A percentile compares a stretch with the other conserved stretches of the same genome.
Conservation (phyloP, 2,797 vertebrate species). For the Carapus acus region DNA sequence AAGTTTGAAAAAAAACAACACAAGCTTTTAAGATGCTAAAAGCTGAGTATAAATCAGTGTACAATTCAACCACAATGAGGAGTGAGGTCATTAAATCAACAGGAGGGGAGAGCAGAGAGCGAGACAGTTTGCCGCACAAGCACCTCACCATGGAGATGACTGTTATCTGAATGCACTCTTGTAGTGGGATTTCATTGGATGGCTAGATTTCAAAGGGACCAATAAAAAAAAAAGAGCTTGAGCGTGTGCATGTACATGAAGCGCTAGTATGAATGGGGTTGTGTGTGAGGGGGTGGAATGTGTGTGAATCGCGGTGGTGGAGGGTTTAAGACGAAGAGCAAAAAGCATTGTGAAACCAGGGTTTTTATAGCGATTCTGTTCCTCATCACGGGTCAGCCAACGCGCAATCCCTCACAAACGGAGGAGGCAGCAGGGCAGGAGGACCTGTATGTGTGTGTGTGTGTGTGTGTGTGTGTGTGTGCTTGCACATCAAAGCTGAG, state of each 20-base stretch:
- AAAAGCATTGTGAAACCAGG: slow-evolving; percentile 9
- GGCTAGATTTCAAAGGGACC: slow-evolving; percentile 31
- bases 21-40: no score
- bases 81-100: slow-evolving; percentile 4
- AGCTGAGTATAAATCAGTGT: no score
- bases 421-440: slow-evolving; percentile 19
- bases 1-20: no score
- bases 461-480: slow-evolving; percentile 19
- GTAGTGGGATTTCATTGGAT: slow-evolving; percentile 38
- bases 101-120: neutral
- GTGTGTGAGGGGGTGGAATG: slow-evolving; percentile 4
- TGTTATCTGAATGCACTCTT: slow-evolving; percentile 22
- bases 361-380: slow-evolving; percentile 10
- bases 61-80: neutral
- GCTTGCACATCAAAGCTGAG: slow-evolving; percentile 58
- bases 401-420: slow-evolving; percentile 6
- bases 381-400: slow-evolving; percentile 9
- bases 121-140: slow-evolving; percentile 7
- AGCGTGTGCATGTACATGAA: slow-evolving; percentile 6
- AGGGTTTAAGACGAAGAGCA: slow-evolving; percentile 7
- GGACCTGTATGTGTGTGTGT: no score
- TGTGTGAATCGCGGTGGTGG: neutral
- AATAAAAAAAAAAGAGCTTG: slow-evolving; percentile 17
- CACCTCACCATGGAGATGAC: slow-evolving; percentile 32
- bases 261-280: neutral